Evolutionary conservation across 2,888 invertebrate genomes (phyloP).

Genomic region (Opisthograptis luteolata): DNA sequence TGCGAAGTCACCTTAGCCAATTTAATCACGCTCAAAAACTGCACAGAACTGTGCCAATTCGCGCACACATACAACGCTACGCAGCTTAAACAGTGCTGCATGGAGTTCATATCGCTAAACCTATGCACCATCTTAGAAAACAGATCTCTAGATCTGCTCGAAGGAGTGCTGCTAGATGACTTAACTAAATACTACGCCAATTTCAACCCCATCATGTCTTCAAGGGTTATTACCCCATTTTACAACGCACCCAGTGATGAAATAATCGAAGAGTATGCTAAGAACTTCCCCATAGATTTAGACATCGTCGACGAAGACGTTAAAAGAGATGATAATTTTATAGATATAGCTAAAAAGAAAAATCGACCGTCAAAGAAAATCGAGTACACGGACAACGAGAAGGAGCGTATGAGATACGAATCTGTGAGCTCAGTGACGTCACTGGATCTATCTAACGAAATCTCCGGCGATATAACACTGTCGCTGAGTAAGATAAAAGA

Average conservation of each 20-base stretch:
- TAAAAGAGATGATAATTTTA: constrained; percentile 69
- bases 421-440: constrained; percentile 73
- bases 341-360: constrained; percentile 67
- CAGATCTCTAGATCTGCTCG: constrained; percentile 86
- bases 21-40: constrained; percentile 89
- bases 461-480: constrained; percentile 68
- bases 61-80: constrained; percentile 90
- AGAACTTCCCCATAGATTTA: constrained; percentile 71
- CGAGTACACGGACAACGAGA: constrained; percentile 76
- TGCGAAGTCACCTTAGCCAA: constrained; percentile 87
- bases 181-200: constrained; percentile 88
- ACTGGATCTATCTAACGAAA: constrained; percentile 68
- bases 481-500: constrained; percentile 68
- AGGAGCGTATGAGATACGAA: constrained; percentile 70
- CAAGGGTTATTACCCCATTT: constrained; percentile 88
- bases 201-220: constrained; percentile 84
- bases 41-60: constrained; percentile 90
- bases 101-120: constrained; percentile 92
- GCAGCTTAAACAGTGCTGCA: constrained; percentile 88
- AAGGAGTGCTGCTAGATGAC: constrained; percentile 85
- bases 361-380: constrained; percentile 72
- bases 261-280: constrained; percentile 68
- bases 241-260: constrained; percentile 86
- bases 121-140: constrained; percentile 88
- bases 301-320: constrained; percentile 79